These are phyloP conservation scores for Alectoris magna DNA, from an alignment of 2,797 vertebrate genomes.

Conservation along the genomic window DNA sequence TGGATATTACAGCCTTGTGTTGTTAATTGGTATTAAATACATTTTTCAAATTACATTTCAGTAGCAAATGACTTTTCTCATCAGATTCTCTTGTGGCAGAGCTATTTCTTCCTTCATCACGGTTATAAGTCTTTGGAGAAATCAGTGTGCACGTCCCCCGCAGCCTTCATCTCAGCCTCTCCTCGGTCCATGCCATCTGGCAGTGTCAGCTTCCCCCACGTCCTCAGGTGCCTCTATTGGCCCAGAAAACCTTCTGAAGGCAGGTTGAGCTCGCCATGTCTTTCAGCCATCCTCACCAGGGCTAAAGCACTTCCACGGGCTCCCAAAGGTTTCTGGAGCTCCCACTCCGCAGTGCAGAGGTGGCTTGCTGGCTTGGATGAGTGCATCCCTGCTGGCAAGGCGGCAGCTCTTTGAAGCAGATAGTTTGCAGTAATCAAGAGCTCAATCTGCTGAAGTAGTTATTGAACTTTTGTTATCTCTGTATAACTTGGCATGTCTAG, in stretches of 20 bases:
- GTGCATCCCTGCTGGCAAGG: neutral
- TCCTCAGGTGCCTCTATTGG: slow-evolving; percentile 52
- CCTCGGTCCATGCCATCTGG: slow-evolving; percentile 23
- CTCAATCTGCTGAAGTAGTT: slow-evolving; percentile 54
- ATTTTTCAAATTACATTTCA: slow-evolving; percentile 62
- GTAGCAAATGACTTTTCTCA: slow-evolving; percentile 62
- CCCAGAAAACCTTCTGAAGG: slow-evolving; percentile 41
- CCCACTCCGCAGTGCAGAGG: neutral
- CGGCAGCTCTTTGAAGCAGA: slow-evolving; percentile 49
- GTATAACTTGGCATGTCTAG: neutral
- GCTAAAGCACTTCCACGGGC: neutral
- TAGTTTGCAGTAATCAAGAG: slow-evolving; percentile 13
- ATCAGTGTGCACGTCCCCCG: slow-evolving; percentile 34
- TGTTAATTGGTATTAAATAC: slow-evolving; percentile 64
- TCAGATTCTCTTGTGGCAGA: slow-evolving; percentile 71
- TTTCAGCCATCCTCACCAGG: neutral
- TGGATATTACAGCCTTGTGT: slow-evolving; percentile 56
- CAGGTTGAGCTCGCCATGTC: neutral
- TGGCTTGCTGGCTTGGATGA: neutral
- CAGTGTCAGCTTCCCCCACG: slow-evolving; percentile 22
- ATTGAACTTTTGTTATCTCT: slow-evolving; percentile 57
- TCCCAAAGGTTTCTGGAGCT: neutral
- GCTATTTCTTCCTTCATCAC: slow-evolving; percentile 43
- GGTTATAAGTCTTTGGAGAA: slow-evolving; percentile 66
- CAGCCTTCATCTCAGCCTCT: slow-evolving; percentile 55